These are phyloP conservation scores for Tetranychus cinnabarinus DNA, from an alignment of 1,140 invertebrate species.

Conservation along the genomic window DNA sequence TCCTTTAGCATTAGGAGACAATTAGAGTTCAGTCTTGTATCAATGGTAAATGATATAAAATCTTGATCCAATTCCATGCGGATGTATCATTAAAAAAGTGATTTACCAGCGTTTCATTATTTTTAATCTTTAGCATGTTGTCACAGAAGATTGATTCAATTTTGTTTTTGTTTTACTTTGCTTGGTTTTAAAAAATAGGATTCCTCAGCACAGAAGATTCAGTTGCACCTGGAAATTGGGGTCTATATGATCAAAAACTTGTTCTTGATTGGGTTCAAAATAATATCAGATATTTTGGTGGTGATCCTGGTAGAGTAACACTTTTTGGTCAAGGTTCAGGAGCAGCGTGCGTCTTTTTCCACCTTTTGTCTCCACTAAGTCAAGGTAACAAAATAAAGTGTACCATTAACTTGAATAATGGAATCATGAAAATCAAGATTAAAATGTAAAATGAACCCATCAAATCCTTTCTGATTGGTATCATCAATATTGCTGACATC, in stretches of 20 bases:
- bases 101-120: too few relatives aligned
- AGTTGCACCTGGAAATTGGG: constrained; percentile 19
- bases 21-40: too few relatives aligned
- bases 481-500: not conserved
- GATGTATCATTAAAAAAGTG: too few relatives aligned
- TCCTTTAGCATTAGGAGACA: too few relatives aligned
- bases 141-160: too few relatives aligned
- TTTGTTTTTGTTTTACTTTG: too few relatives aligned
- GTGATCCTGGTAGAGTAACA: constrained; percentile 29
- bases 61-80: too few relatives aligned
- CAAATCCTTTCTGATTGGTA: not conserved
- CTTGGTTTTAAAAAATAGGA: constrained; percentile 5
- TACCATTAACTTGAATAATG: too few relatives aligned
- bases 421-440: too few relatives aligned
- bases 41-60: too few relatives aligned
- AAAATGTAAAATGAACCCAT: too few relatives aligned
- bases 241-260: constrained; percentile 30
- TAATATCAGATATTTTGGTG: constrained; percentile 30
- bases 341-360: constrained; percentile 29
- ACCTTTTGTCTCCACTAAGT: constrained; percentile 29
- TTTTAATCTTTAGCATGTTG: too few relatives aligned
- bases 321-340: constrained; percentile 37
- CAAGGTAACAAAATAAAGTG: constrained; percentile 15
- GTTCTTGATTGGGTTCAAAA: constrained; percentile 28
- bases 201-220: constrained; percentile 19